These are phyloP conservation scores for Catocala sponsa DNA, from an alignment of 2,888 invertebrate genomes.

Conservation along the genomic window DNA sequence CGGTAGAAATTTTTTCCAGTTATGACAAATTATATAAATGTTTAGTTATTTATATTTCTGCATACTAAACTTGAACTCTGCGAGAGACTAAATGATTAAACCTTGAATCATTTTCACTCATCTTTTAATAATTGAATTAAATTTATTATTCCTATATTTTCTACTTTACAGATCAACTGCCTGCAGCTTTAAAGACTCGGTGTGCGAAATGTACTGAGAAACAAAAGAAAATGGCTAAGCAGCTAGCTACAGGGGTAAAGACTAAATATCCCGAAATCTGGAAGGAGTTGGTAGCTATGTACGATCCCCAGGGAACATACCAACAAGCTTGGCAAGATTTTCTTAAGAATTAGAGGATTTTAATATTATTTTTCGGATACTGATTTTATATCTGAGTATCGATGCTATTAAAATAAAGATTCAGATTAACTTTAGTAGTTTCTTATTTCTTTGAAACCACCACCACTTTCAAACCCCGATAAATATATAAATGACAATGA, in stretches of 20 bases:
- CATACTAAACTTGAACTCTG: no score
- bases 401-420: constrained; percentile 16
- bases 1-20: no score
- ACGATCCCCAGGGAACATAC: constrained; percentile 89
- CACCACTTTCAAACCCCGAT: no score
- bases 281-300: constrained; percentile 83
- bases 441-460: no score
- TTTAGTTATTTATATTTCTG: no score
- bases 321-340: constrained; percentile 75
- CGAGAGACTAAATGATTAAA: no score
- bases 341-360: constrained; percentile 41
- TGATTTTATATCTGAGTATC: neutral
- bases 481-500: no score
- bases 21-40: no score
- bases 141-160: no score
- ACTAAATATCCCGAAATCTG: constrained; percentile 86
- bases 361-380: no score
- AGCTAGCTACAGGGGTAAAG: constrained; percentile 88
- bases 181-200: constrained; percentile 90
- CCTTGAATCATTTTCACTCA: no score
- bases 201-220: constrained; percentile 91
- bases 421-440: constrained; percentile 10
- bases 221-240: constrained; percentile 89
- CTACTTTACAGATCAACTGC: constrained; percentile 87
- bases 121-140: no score